Evolutionary conservation across 2,888 invertebrate genomes (phyloP).

Genomic region (Mystacides longicornis): DNA sequence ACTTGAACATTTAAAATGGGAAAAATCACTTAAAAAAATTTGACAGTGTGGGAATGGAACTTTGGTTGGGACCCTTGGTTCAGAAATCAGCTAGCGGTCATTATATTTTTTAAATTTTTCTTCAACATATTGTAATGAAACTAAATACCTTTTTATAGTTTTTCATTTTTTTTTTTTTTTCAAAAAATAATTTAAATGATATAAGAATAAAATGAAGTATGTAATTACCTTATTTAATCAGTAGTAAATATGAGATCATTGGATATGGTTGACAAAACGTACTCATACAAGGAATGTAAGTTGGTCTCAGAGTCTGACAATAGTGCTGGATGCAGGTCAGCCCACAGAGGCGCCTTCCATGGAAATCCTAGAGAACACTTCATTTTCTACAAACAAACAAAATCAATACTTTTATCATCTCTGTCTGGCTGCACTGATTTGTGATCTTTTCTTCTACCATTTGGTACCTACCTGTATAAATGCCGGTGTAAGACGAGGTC

Average conservation of each 20-base stretch:
- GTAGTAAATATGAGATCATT: slow-evolving; percentile 7
- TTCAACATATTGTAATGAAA: no score
- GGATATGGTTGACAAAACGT: slow-evolving; percentile 17
- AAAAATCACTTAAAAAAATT: no score
- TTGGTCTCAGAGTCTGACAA: slow-evolving; percentile 28
- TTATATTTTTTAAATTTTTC: no score
- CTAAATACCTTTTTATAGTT: no score
- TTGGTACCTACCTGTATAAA: slow-evolving; percentile 22
- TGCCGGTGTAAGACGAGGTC: slow-evolving; percentile 14
- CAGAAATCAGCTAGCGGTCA: no score
- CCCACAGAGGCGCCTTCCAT: slow-evolving; percentile 34
- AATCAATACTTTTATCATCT: background rate
- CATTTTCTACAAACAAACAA: slow-evolving; percentile 32
- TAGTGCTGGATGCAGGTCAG: slow-evolving; percentile 33
- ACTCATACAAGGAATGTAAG: slow-evolving; percentile 16
- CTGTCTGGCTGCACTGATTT: no score
- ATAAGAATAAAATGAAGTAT: no score
- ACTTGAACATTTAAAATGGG: no score
- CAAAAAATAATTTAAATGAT: no score
- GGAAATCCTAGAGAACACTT: slow-evolving; percentile 32
- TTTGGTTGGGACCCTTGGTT: no score
- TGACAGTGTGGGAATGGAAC: no score
- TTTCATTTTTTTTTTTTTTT: no score
- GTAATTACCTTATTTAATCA: background rate
- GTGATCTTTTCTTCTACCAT: background rate